Percentiles rank a stretch among this genome's conserved stretches.
These are phyloP conservation scores for Ectobius pallidus DNA, from an alignment of 2,888 invertebrate species.

Conservation along the genomic window DNA sequence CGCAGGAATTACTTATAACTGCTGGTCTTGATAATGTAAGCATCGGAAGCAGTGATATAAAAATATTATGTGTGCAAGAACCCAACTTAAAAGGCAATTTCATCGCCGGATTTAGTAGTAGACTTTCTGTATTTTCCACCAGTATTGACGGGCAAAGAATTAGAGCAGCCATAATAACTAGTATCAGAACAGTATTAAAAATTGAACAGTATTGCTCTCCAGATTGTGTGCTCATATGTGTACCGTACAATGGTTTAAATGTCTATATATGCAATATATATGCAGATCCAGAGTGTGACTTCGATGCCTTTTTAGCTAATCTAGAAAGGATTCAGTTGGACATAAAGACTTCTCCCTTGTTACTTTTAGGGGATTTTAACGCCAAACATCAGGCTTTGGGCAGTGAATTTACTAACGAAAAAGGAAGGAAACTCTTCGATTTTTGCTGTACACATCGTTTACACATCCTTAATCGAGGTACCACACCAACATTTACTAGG, in stretches of 20 bases:
- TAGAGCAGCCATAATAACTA: slow-evolving; percentile 1
- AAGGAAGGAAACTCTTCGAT: background rate
- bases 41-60: background rate
- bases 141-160: slow-evolving; percentile 39
- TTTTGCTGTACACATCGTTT: background rate
- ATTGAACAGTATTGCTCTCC: background rate
- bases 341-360: background rate
- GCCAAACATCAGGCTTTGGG: background rate
- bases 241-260: background rate
- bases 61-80: background rate
- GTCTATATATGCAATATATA: slow-evolving; percentile 4
- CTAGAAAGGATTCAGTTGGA: background rate
- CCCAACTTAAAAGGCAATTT: background rate
- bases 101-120: background rate
- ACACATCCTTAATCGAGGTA: background rate
- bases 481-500: background rate
- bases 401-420: background rate
- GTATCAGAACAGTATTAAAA: background rate
- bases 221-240: background rate
- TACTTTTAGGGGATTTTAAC: background rate
- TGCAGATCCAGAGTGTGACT: background rate
- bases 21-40: background rate
- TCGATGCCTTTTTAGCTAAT: background rate
- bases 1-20: background rate
- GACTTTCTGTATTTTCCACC: background rate